These are phyloP conservation scores for Heliconius cydno DNA, from an alignment of 2,888 invertebrate genomes.

Conservation along the genomic window DNA sequence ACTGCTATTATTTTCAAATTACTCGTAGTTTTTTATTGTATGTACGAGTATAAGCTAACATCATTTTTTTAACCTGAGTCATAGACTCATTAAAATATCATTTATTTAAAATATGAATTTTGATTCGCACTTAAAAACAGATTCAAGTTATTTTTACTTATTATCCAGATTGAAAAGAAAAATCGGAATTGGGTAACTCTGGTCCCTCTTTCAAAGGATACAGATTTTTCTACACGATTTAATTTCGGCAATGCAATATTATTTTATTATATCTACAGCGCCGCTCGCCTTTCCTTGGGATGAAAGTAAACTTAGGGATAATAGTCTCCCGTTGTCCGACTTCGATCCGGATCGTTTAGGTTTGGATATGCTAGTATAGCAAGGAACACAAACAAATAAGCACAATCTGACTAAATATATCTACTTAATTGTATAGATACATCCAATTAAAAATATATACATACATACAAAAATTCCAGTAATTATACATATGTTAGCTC, in stretches of 20 bases:
- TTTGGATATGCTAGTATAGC: neutral
- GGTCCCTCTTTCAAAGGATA: neutral
- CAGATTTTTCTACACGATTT: neutral
- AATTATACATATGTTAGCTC: too few relatives aligned
- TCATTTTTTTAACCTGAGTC: too few relatives aligned
- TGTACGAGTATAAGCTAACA: too few relatives aligned
- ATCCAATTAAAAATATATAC: too few relatives aligned
- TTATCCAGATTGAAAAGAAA: neutral
- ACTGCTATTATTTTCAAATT: too few relatives aligned
- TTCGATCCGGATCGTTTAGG: neutral
- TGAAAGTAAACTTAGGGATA: slow-evolving; percentile 7
- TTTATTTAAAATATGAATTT: neutral
- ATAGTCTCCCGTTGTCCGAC: neutral
- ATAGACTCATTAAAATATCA: neutral
- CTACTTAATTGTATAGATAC: too few relatives aligned
- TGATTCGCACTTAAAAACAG: neutral
- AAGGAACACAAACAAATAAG: too few relatives aligned
- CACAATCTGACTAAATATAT: too few relatives aligned
- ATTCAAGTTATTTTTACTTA: neutral
- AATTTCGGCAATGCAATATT: neutral
- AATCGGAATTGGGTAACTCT: neutral
- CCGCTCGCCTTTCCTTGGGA: neutral
- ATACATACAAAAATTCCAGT: too few relatives aligned
- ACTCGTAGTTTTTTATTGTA: too few relatives aligned
- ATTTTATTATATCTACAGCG: neutral